Conservation (phyloP, 2,888 invertebrate genomes). For the Lepidochrysops patricia region DNA sequence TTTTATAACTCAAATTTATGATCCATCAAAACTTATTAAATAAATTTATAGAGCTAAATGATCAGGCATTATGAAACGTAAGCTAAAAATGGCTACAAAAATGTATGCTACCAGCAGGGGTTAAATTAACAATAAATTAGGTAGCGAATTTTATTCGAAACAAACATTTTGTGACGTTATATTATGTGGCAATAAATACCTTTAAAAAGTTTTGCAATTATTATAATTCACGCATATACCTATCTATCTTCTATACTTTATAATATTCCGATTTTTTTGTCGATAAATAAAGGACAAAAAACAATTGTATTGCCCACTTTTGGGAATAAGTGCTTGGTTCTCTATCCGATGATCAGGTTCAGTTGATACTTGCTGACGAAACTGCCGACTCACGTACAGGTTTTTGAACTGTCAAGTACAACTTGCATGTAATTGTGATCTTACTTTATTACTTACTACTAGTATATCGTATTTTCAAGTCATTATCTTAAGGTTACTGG, state of each 20-base stretch:
- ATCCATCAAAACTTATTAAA: background rate
- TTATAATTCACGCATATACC: too few relatives aligned
- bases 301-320: background rate
- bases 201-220: background rate
- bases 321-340: background rate
- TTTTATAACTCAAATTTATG: background rate
- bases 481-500: background rate
- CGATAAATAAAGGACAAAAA: too few relatives aligned
- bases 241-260: too few relatives aligned
- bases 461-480: background rate
- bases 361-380: conserved; percentile 6
- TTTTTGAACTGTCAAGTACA: conserved; percentile 7
- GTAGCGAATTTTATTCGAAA: background rate
- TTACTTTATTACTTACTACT: background rate
- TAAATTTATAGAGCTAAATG: background rate
- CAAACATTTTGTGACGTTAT: background rate
- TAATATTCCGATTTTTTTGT: too few relatives aligned
- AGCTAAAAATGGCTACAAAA: background rate
- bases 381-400: conserved; percentile 5
- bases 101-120: background rate
- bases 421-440: background rate
- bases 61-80: background rate
- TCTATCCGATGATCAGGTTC: background rate
- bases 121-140: background rate
- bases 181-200: background rate